A percentile compares a stretch with the other conserved stretches of the same genome.
Conservation (phyloP, 1,140 invertebrate species). For the Akabosia matsudoensis region DNA sequence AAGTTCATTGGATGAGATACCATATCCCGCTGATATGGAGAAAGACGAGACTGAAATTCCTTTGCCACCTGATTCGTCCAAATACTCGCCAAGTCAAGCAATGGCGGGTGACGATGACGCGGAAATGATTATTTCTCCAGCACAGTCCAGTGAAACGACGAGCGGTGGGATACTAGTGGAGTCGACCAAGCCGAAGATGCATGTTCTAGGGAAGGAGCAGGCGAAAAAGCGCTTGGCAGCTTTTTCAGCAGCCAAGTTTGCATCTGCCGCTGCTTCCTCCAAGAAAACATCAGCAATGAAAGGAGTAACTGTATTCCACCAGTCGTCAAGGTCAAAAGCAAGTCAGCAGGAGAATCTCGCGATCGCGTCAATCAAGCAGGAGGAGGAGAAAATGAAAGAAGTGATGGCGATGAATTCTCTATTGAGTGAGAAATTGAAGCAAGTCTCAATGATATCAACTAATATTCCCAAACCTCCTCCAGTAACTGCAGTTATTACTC, state of each 20-base stretch:
- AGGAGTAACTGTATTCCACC: constrained; percentile 38
- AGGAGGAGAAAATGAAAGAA: constrained; percentile 45
- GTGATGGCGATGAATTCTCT: constrained; percentile 42
- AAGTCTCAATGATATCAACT: constrained; percentile 33
- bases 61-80: constrained; percentile 42
- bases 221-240: constrained; percentile 51
- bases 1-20: constrained; percentile 36
- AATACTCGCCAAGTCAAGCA: constrained; percentile 43
- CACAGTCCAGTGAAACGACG: constrained; percentile 51
- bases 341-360: constrained; percentile 35
- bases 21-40: constrained; percentile 25
- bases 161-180: constrained; percentile 46
- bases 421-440: constrained; percentile 41
- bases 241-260: constrained; percentile 50
- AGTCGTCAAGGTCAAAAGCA: constrained; percentile 13
- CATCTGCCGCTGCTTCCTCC: constrained; percentile 26
- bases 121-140: constrained; percentile 51
- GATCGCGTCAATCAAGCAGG: constrained; percentile 44
- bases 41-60: constrained; percentile 37
- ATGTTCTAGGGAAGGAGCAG: constrained; percentile 49
- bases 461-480: constrained; percentile 29
- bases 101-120: constrained; percentile 33
- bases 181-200: constrained; percentile 45
- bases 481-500: constrained; percentile 38
- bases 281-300: constrained; percentile 35